A percentile compares a stretch with the other conserved stretches of the same genome.
phyloP scores from a whole-genome alignment of 1,140 invertebrate genomes.

The Glomeris maerens region DNA sequence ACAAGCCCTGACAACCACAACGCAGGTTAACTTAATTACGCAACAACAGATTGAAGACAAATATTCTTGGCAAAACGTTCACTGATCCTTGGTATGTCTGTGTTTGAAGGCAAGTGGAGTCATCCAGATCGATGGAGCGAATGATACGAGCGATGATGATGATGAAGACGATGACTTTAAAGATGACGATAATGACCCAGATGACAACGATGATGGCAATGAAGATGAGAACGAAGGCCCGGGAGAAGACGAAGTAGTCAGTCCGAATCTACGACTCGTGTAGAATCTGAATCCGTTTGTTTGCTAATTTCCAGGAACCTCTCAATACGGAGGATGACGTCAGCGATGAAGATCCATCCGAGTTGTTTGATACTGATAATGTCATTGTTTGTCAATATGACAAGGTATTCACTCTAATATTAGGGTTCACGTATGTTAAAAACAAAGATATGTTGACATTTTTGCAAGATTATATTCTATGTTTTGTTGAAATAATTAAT shows the following conservation, averaged over 20 bases:
- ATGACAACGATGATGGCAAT: conserved; percentile 48
- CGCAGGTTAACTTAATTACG: conserved; percentile 2
- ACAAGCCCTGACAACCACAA: not conserved
- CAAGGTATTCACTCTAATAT: conserved; percentile 61
- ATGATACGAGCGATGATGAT: conserved; percentile 44
- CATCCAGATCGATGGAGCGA: conserved; percentile 30
- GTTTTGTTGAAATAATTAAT: too few species aligned
- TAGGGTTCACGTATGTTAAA: conserved; percentile 4
- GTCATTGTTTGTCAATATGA: conserved; percentile 99
- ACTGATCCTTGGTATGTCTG: not conserved
- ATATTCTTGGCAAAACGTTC: not conserved
- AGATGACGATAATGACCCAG: conserved; percentile 39
- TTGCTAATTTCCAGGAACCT: conserved; percentile 49
- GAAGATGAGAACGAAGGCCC: conserved; percentile 48
- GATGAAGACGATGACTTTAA: conserved; percentile 57
- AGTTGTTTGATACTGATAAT: conserved; percentile 95
- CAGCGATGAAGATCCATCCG: conserved; percentile 86
- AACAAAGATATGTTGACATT: too few species aligned
- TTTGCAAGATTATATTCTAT: too few species aligned
- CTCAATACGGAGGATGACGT: conserved; percentile 93
- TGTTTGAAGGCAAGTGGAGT: conserved; percentile 18
- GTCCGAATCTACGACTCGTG: not conserved
- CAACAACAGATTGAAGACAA: not conserved
- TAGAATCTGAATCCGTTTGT: not conserved
- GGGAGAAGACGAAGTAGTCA: conserved; percentile 46